Percentiles rank a stretch among this genome's conserved stretches.
Evolutionary conservation across 2,797 vertebrate genomes (phyloP).

Genomic region (Eremophila alpestris): DNA sequence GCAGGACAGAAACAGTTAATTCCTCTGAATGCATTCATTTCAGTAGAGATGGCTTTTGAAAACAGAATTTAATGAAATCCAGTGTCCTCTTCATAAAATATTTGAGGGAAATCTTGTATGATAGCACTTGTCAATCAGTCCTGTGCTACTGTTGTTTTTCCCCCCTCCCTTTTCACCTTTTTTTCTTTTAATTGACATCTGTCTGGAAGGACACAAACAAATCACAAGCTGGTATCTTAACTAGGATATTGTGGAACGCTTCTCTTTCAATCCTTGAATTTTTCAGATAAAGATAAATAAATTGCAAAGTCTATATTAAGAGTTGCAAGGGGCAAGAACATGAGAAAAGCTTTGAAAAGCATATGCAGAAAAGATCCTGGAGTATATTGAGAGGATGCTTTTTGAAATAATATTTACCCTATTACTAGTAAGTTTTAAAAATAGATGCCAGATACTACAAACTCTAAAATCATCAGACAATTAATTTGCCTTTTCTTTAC

Average conservation of each 20-base stretch:
- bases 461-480: not conserved
- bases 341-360: not conserved
- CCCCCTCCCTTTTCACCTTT: accelerated
- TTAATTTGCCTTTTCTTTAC: not conserved
- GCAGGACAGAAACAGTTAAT: constrained; percentile 63
- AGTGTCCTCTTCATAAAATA: constrained; percentile 69
- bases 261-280: not conserved
- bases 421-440: not conserved
- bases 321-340: not conserved
- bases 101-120: constrained; percentile 56
- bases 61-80: constrained; percentile 68
- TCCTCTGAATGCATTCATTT: constrained; percentile 48
- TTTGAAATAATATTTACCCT: not conserved
- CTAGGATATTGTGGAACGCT: not conserved
- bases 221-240: constrained; percentile 55
- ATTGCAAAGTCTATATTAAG: not conserved
- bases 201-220: constrained; percentile 61
- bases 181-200: constrained; percentile 48
- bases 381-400: not conserved
- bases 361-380: not conserved
- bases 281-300: not conserved
- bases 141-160: constrained; percentile 10
- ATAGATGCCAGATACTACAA: not conserved
- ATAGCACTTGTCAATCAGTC: constrained; percentile 65
- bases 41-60: constrained; percentile 51